phyloP scores from a whole-genome alignment of 2,888 invertebrate genomes.

The Brassicogethes aeneus region DNA sequence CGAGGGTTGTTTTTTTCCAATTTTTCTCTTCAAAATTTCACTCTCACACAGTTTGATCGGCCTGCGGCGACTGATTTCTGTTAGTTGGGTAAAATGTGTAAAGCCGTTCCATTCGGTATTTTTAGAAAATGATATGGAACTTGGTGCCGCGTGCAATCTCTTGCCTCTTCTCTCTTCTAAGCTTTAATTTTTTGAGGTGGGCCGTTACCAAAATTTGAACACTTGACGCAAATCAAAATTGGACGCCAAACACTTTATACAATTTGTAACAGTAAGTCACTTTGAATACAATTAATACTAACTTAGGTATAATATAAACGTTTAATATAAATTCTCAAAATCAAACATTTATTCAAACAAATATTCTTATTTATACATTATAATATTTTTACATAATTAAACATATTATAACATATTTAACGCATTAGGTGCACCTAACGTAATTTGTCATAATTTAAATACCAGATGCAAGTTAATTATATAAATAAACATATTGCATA shows the following conservation, averaged over 20 bases:
- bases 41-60: constrained; percentile 15
- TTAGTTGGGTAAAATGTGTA: constrained; percentile 33
- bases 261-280: no score
- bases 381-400: no score
- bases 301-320: no score
- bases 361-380: no score
- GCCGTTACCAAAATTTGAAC: constrained; percentile 15
- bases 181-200: constrained; percentile 22
- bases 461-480: not conserved
- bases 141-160: constrained; percentile 34
- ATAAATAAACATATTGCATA: not conserved
- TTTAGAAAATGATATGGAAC: constrained; percentile 41
- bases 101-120: constrained; percentile 33
- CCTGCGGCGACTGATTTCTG: constrained; percentile 29
- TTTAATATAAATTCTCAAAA: no score
- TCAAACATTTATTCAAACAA: no score
- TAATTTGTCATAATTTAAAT: no score
- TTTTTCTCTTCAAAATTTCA: constrained; percentile 11
- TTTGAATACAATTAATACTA: no score
- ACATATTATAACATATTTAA: no score
- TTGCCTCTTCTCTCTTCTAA: constrained; percentile 10
- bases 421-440: no score
- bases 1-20: constrained; percentile 8
- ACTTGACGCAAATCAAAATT: constrained; percentile 2
- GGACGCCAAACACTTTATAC: no score